A percentile compares a stretch with the other conserved stretches of the same genome.
Conservation (phyloP, 2,113 vertebrate species). For the Azemiops feae region DNA sequence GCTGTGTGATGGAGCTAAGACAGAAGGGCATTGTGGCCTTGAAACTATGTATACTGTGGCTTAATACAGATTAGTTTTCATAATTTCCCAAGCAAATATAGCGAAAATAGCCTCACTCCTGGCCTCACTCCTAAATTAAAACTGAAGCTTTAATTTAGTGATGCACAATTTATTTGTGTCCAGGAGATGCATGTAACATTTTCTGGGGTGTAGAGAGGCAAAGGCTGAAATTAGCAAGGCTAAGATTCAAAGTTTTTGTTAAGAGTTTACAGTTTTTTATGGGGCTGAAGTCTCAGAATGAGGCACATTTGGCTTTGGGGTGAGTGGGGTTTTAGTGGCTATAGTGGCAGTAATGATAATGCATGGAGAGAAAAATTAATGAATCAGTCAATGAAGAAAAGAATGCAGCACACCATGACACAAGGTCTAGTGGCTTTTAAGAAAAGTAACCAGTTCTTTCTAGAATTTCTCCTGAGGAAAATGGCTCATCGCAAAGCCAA, state of each 20-base stretch:
- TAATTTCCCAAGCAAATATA: neutral
- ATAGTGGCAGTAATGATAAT: neutral
- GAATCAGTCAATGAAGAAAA: neutral
- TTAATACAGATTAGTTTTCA: neutral
- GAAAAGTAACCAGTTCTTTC: neutral
- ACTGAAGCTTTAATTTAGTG: neutral
- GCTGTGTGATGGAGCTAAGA: neutral
- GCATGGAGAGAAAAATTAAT: neutral
- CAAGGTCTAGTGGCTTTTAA: neutral
- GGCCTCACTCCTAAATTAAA: too few relatives aligned
- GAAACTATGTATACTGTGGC: neutral
- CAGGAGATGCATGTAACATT: neutral
- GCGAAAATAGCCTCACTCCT: neutral
- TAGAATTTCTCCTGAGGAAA: neutral
- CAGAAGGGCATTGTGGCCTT: neutral
- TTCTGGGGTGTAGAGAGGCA: neutral
- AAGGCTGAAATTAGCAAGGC: neutral
- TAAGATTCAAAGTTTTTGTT: neutral
- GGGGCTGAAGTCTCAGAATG: neutral
- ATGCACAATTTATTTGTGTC: neutral
- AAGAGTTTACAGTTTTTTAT: neutral
- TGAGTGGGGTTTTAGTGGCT: neutral
- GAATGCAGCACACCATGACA: neutral
- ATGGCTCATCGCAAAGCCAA: neutral
- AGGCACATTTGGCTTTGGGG: neutral